Evolutionary conservation across 2,888 invertebrate species (phyloP).

Genomic region (Blastobasis lacticolella): DNA sequence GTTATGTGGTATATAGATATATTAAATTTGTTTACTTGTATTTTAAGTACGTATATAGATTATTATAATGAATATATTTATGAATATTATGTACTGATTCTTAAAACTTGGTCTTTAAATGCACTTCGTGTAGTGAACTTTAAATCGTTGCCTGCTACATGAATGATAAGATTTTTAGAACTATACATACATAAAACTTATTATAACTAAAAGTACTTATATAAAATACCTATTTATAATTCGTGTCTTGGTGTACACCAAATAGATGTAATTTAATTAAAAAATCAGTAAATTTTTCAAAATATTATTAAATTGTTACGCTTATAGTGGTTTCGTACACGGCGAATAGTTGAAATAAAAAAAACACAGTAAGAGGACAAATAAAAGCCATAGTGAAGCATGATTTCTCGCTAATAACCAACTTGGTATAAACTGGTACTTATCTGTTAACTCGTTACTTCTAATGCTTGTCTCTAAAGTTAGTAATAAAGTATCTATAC

Average conservation of each 20-base stretch:
- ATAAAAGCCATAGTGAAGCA: constrained; percentile 40
- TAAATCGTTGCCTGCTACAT: constrained; percentile 56
- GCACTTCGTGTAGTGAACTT: constrained; percentile 63
- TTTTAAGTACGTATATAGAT: constrained; percentile 33
- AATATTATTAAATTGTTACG: constrained; percentile 37
- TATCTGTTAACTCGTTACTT: constrained; percentile 32
- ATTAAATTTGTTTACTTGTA: constrained; percentile 34
- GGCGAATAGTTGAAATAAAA: constrained; percentile 35
- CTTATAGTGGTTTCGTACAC: constrained; percentile 56
- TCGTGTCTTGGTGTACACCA: constrained; percentile 57
- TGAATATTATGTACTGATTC: constrained; percentile 30
- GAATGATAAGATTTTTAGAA: constrained; percentile 45
- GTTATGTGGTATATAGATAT: constrained; percentile 40
- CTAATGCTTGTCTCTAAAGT: constrained; percentile 60
- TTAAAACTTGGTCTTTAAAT: constrained; percentile 38
- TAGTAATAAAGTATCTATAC: constrained; percentile 73
- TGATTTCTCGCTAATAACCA: constrained; percentile 35
- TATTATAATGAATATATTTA: constrained; percentile 25
- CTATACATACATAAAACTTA: constrained; percentile 28
- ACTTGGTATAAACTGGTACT: constrained; percentile 34
- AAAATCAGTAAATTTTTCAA: constrained; percentile 35
- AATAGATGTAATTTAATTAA: constrained; percentile 36
- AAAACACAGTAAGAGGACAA: constrained; percentile 23
- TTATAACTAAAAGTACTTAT: constrained; percentile 29
- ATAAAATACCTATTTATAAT: constrained; percentile 21